Base-by-base conservation (phyloP, 2,113 vertebrate species). In the Pseudorectes ferrugineus region DNA sequence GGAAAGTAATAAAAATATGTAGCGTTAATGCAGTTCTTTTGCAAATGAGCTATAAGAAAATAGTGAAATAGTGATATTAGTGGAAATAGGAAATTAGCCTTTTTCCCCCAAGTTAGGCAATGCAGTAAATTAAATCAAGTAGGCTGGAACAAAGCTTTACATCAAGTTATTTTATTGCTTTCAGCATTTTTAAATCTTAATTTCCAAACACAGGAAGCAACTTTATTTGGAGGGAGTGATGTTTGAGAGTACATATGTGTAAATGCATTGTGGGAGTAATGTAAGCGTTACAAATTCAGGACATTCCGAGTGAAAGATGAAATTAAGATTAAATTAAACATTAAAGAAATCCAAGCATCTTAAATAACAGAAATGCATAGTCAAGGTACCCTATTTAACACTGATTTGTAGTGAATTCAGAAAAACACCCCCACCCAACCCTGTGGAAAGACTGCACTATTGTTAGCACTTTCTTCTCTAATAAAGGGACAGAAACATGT, bases 1-100 rank as follows among this genome's bases (percentile, higher is more conserved):
- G 82, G 35, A 88, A 96, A 93, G 52, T n/a, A 48, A 85, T 80
- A 94, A 86, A 25, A 90, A 85, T n/a, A 67, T 3, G 57, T 5
- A 88, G 22, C 14, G 42, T 78, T 75, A 94, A 46, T 35, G 8
- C 78, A 95, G 31, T 54, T 28, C 58, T 93, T 90, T 48, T 74
- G 54, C 48, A 85, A 74, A 84, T 55, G 42, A 75, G 5, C 33
- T 84, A 15, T 48, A 63, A 68, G 52, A 71, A 91, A 63, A 82
- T 0, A 63, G 6, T 33, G 36, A 57, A 85, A 71, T 14, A 49
- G 35, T 43, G 29, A 85, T 74, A 88, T 52, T 42, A 82, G 19
- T 2, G 1, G 49, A 85, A 81, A 79, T 36, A 76, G 40, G n/a
- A 85, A 85, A 65, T 62, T 20, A 68, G 16, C 2, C 6, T 25